Base-by-base conservation (phyloP, 1,140 invertebrate species). In the Apis mellifera region DNA sequence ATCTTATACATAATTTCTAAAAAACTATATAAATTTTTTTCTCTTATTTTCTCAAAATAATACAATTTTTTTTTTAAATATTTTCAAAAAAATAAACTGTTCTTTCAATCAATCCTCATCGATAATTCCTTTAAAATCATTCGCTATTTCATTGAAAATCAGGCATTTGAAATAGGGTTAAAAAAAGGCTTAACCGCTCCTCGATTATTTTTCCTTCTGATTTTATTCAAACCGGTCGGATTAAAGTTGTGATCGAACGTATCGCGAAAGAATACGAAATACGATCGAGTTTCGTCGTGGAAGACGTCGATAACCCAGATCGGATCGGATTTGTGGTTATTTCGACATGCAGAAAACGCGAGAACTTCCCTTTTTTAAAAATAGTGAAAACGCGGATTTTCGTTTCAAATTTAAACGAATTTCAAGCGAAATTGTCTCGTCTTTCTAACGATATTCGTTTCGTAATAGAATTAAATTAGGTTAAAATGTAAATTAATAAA, bases 311-410 rank as follows among this genome's bases (percentile, higher is more conserved):
- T 59, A 72, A 86, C 57, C 78, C 76, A 75, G 70, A 83, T 89
- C 72, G 68, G 73, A 88, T 89, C 77, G 60, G 75, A 80, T 82
- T 75, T 84, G 87, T 83, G 86, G 71, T 89, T 84, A 81, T 85
- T 84, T 50, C 60, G 48, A 87, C 26, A 65, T 65, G 65, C 62
- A 68, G 75, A 54, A 55, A 23, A 72, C 17, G 54, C 32, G 50
- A 73, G 26, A 23, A 57, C 62, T 69, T 59, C 73, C 55, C 64
- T 57, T 57, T 62, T 60, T 72, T 32, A 78, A 79, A 75, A 80
- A 60, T 32, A 52, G 11, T n/a, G 26, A 52, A 50, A 59, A 50
- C 17, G 11, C 19, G 3, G 17, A 32, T 57, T 55, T 71, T 52
- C 68, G 42, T 70, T 70, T 69, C 66, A 42, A 59, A 76, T 42